Evolutionary conservation across 2,797 vertebrate genomes (phyloP), one percentile per base, ranked within the genome.

Genomic region (Rhynchonycteris naso): DNA sequence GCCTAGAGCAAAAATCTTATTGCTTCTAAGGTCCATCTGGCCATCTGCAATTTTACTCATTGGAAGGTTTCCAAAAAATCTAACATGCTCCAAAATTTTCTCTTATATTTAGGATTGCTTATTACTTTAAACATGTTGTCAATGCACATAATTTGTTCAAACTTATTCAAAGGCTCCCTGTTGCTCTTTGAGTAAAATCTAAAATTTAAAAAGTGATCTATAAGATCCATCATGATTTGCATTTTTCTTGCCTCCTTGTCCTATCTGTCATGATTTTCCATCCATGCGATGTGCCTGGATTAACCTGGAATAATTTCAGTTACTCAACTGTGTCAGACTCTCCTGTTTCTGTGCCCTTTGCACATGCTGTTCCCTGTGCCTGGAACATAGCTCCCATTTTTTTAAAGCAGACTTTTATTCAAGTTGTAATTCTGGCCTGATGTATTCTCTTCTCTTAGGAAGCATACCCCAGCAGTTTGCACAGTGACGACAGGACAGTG

Each of bases 1-100:
- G 24, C 91, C 58, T 91, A 13, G 12, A 61, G 18, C 15, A 95
- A 65, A 89, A 88, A 90, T 81, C 21, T 76, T 94, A 78, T 68
- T 90, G 26, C 56, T 95, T 92, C 8, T 78, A 87, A 91, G 28
- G 35, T 47, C 74, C 68, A 90, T 52, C 68, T 95, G 83, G 26
- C 22, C 38, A 59, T 84, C 74, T 69, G 24, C 52, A 90, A 10
- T 85, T 85, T 81, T 78, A 47, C 8, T 50, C 61, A 22, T 13
- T 69, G 69, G 50, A 28, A 74, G 14, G 7, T 88, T 92, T 91
- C 71, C 75, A 75, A 76, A 84, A 91, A 84, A 26, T 35, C 7
- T 28, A 63, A 38, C 16, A n/a, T 61, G 7, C 16, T 76, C n/a
- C 24, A 26, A 71, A 89, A 82, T 58, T 30, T 43, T 58, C 7